These are phyloP conservation scores for Antheraea pernyi DNA, from an alignment of 1,140 invertebrate genomes.

Conservation along the genomic window DNA sequence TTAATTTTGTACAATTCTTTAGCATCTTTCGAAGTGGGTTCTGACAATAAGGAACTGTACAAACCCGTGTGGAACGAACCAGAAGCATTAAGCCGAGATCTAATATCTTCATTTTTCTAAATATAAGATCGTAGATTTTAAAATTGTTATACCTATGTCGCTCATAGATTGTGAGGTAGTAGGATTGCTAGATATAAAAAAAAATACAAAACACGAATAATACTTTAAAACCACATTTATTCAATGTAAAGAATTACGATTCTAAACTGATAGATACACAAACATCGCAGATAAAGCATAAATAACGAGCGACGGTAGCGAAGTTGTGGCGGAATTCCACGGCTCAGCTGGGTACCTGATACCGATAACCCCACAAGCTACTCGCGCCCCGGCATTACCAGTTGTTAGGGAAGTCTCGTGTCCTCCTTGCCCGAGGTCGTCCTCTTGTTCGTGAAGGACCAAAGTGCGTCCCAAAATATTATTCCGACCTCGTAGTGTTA, in stretches of 20 bases:
- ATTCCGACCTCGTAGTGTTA: constrained; percentile 82
- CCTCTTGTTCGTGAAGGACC: constrained; percentile 86
- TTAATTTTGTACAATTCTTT: too few species aligned
- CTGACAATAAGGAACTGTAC: too few species aligned
- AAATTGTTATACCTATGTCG: too few species aligned
- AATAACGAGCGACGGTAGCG: constrained; percentile 37
- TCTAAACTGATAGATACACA: constrained; percentile 5
- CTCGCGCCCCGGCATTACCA: constrained; percentile 88
- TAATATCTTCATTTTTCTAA: too few species aligned
- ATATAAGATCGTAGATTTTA: too few species aligned
- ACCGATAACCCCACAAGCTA: constrained; percentile 90
- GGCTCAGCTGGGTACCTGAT: constrained; percentile 62
- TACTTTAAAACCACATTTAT: background rate
- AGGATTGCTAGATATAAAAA: background rate
- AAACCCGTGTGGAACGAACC: too few species aligned
- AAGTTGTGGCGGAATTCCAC: constrained; percentile 47
- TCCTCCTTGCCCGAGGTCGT: constrained; percentile 88
- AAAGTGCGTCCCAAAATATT: constrained; percentile 89
- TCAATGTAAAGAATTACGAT: background rate
- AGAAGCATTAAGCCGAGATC: too few species aligned
- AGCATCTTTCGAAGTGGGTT: too few species aligned
- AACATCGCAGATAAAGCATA: constrained; percentile 24
- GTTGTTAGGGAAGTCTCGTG: constrained; percentile 85
- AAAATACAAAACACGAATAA: background rate
- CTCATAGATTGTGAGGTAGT: too few species aligned